A percentile compares a stretch with the other conserved stretches of the same genome.
Evolutionary conservation across 2,888 invertebrate genomes (phyloP).

Genomic region (Synanthedon tipuliformis): DNA sequence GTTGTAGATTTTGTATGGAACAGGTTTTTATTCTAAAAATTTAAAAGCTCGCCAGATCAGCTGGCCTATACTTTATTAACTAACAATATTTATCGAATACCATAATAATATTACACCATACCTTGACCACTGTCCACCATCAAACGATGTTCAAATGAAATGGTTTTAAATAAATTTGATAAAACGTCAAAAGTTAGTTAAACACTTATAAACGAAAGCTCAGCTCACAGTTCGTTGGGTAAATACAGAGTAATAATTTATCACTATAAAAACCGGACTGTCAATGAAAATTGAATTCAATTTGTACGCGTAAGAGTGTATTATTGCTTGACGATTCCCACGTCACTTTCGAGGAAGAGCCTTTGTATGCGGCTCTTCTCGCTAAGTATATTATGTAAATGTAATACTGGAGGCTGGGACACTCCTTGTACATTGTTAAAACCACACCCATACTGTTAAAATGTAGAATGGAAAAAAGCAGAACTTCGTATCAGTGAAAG

Average conservation of each 20-base stretch:
- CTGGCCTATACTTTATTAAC: too few relatives aligned
- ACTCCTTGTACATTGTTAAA: conserved; percentile 36
- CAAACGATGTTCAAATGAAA: too few relatives aligned
- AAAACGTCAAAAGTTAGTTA: conserved; percentile 20
- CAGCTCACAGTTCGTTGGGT: conserved; percentile 18
- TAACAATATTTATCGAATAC: too few relatives aligned
- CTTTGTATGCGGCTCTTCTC: conserved; percentile 53
- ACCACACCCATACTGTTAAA: conserved; percentile 47
- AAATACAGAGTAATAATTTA: conserved; percentile 36
- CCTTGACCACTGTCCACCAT: too few relatives aligned
- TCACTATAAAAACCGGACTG: conserved; percentile 25
- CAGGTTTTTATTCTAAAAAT: too few relatives aligned
- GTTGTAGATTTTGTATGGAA: too few relatives aligned
- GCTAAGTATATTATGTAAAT: conserved; percentile 63
- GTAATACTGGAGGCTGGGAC: conserved; percentile 53
- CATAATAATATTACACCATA: too few relatives aligned
- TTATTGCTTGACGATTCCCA: conserved; percentile 34
- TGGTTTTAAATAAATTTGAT: not conserved
- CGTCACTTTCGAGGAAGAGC: conserved; percentile 42
- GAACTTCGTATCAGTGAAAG: too few relatives aligned
- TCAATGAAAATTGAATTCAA: conserved; percentile 28
- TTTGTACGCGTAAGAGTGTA: conserved; percentile 28
- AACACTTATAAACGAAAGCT: conserved; percentile 18
- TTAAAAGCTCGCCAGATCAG: too few relatives aligned
- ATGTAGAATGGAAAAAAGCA: not conserved